Conservation (phyloP, 2,797 vertebrate species). For the Sarcophilus harrisii region DNA sequence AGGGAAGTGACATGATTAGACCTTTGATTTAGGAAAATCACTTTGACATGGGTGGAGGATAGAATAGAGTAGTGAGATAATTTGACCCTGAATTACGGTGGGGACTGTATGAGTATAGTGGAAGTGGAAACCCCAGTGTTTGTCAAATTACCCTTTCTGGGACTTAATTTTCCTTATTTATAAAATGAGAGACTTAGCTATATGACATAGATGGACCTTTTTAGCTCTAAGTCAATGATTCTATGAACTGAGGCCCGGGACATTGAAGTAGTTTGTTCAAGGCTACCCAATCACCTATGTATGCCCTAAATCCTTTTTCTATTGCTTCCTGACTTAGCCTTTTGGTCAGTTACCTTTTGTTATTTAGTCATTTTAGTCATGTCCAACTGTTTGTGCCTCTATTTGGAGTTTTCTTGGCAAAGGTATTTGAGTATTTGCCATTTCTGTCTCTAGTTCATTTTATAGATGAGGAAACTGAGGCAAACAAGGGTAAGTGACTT, state of each 20-base stretch:
- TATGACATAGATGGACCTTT: background rate
- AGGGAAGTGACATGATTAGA: background rate
- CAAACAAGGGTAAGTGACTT: conserved; percentile 8
- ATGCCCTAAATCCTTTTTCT: background rate
- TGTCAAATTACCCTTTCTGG: background rate
- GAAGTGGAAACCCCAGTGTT: background rate
- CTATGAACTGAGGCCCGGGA: background rate
- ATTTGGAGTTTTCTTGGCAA: background rate
- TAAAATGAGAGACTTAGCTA: background rate
- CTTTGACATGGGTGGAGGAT: background rate
- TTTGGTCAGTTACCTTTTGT: background rate
- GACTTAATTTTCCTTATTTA: background rate
- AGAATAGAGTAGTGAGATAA: background rate
- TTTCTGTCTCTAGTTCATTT: conserved; percentile 8
- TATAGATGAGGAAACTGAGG: conserved; percentile 2
- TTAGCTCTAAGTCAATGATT: background rate
- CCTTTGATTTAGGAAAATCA: background rate
- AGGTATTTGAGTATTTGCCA: background rate
- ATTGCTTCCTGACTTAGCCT: background rate
- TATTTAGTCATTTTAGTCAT: background rate
- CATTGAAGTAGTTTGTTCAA: background rate
- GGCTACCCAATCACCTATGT: background rate
- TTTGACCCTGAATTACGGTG: background rate
- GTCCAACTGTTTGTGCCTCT: background rate
- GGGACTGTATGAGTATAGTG: background rate